Evolutionary conservation across 2,888 invertebrate genomes (phyloP), one percentile per base, ranked within the genome.

Genomic region (Lithophane leautieri): DNA sequence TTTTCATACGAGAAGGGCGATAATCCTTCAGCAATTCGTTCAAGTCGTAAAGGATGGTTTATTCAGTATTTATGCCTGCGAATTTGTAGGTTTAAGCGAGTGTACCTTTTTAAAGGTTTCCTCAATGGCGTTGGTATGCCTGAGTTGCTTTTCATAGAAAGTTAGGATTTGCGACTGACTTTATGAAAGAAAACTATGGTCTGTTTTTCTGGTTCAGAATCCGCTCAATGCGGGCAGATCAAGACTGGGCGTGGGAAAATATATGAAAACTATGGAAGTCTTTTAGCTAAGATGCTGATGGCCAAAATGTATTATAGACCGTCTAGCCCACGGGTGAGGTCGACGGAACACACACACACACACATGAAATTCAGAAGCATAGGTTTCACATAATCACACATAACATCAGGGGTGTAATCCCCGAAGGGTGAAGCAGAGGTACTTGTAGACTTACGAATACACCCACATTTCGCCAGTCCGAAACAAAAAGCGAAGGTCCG

Each of bases 21-120:
- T 58, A 85, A 44, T 87, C 56, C 47, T 52, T 61, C 44, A 70
- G 65, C 73, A 54, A 34, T 16, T 68, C 22, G 4, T 44, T 19
- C 3, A 19, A n/a, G 58, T 72, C 73, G 70, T 86, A 87, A 85
- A 80, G 70, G 47, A 76, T 74, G 67, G 60, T 78, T 78, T 73
- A 76, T 84, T 78, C 77, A 61, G 75, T 70, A 75, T 86, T 76
- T 75, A 80, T 54, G 67, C 71, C 52, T 62, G 69, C 11, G 22
- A 85, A 82, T 87, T 85, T 82, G 74, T 75, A 79, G 56, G 70
- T 69, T 79, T 77, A 69, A 79, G 68, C 75, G 56, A 74, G 52
- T 69, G 42, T 65, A 50, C 65, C 61, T 70, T 74, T 67, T 77
- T 69, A 58, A 14, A 9, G 47, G 4, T 50, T 34, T 28, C 3